Evolutionary conservation across 2,797 vertebrate species (phyloP), one percentile per base, ranked within the genome.

Genomic region (Halcyon leucocephala): DNA sequence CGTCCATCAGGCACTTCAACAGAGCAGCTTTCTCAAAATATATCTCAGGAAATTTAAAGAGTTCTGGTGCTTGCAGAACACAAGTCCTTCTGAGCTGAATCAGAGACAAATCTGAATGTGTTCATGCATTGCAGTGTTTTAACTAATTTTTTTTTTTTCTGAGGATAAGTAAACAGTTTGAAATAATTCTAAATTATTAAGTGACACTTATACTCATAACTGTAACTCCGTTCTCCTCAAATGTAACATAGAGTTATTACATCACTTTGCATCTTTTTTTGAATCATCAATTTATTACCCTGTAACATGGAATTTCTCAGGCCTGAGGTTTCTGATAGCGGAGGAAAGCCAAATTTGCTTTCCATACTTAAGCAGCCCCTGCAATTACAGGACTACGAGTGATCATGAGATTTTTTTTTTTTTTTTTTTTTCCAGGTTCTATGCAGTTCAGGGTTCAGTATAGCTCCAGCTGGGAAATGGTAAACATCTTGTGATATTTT

Each of bases 1-100:
- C 10, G 16, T 25, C 12, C 51, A 13, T 42, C n/a, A 54, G 13
- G n/a, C 0, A 0, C 3, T 83, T 72, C 28, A 22, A 29, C 2
- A 0, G 49, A 76, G 24, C 18, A 79, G 21, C 3, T 79, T 89
- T 69, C 54, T 76, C 46, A 48, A 89, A 90, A 67, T 33, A n/a
- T 6, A 33, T 28, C n/a, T 61, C 31, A 57, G 44, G 15, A 73
- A 61, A 85, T 18, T 3, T 28, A 41, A 84, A 54, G 46, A 79
- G 21, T 58, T 87, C 46, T 79, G 49, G 28, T 18, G 57, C 15
- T 69, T 61, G 14, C 17, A 69, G 37, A 69, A 14, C 52, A 44
- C 18, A 76, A 33, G 15, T 33, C 6, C 24, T 24, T 93, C 60
- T 60, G 14, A 73, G 41, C 8, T 46, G 7, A 93, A 71, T 31